Conservation (phyloP, 2,113 vertebrate genomes). For the Cyphomyrus plagiostoma region DNA sequence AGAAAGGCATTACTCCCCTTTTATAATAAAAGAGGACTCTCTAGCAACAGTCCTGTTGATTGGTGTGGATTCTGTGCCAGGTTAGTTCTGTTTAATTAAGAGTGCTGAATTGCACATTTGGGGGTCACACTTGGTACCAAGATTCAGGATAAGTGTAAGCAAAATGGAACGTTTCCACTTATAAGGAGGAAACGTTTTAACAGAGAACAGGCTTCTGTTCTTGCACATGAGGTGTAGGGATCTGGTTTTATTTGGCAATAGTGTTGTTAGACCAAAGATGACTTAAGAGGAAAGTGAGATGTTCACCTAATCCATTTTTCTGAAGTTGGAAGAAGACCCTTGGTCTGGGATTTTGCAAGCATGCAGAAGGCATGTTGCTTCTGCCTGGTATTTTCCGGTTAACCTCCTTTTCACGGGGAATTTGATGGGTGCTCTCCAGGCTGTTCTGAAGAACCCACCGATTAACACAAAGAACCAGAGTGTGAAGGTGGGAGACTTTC, state of each 20-base stretch:
- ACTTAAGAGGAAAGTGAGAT: neutral
- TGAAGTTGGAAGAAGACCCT: neutral
- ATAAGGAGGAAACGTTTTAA: neutral
- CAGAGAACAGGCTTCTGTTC: neutral
- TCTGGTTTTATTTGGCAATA: neutral
- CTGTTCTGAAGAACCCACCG: constrained; percentile 93
- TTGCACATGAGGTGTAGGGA: neutral
- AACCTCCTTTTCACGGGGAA: constrained; percentile 77
- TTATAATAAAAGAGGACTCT: neutral
- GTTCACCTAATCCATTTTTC: neutral
- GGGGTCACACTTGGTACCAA: neutral
- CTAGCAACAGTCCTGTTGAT: neutral
- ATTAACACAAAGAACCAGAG: constrained; percentile 96
- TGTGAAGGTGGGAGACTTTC: constrained; percentile 72
- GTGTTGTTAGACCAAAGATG: neutral
- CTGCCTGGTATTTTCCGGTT: constrained; percentile 55
- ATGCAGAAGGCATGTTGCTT: neutral
- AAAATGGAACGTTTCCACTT: neutral
- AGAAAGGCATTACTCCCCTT: neutral
- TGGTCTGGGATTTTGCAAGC: neutral
- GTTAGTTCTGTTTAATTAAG: neutral
- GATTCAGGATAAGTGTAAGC: neutral
- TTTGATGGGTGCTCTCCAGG: constrained; percentile 86
- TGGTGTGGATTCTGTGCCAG: neutral
- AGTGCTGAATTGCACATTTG: neutral